A percentile compares a stretch with the other conserved stretches of the same genome.
Evolutionary conservation across 1,140 invertebrate genomes (phyloP).

Genomic region (Plodia interpunctella): DNA sequence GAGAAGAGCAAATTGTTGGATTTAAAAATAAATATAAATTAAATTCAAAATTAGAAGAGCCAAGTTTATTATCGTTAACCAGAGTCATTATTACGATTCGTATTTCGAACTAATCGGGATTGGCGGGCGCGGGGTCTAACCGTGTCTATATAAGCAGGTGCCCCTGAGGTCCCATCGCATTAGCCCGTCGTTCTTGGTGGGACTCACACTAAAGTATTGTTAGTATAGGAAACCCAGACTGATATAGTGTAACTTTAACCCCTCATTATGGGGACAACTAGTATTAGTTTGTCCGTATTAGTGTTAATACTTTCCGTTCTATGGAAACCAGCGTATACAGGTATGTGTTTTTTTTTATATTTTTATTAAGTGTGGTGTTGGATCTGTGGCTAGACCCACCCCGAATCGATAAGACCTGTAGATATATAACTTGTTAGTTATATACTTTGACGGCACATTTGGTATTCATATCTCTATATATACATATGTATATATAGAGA

Average conservation of each 20-base stretch:
- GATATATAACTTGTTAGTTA: too few species aligned
- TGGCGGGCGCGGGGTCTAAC: conserved; percentile 10
- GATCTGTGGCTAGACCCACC: too few species aligned
- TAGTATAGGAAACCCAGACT: conserved; percentile 46
- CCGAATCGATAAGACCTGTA: too few species aligned
- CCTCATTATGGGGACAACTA: conserved; percentile 59
- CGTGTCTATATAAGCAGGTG: conserved; percentile 50
- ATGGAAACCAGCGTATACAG: conserved; percentile 53
- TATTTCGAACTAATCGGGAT: conserved; percentile 17
- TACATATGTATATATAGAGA: too few species aligned
- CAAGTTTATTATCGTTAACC: conserved; percentile 14
- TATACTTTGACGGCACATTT: too few species aligned
- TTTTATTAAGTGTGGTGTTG: too few species aligned
- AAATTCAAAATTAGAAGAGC: background rate
- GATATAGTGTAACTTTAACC: conserved; percentile 45
- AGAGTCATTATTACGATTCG: conserved; percentile 18
- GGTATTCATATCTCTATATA: too few species aligned
- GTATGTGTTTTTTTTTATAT: conserved; percentile 35
- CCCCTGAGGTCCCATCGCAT: conserved; percentile 29
- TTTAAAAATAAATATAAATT: background rate
- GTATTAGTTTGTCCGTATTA: conserved; percentile 48
- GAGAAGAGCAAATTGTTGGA: too few species aligned
- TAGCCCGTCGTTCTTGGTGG: conserved; percentile 45
- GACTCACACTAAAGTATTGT: conserved; percentile 40
- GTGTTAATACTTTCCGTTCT: conserved; percentile 55